phyloP scores from a whole-genome alignment of 1,140 invertebrate genomes.

The Popillia japonica region DNA sequence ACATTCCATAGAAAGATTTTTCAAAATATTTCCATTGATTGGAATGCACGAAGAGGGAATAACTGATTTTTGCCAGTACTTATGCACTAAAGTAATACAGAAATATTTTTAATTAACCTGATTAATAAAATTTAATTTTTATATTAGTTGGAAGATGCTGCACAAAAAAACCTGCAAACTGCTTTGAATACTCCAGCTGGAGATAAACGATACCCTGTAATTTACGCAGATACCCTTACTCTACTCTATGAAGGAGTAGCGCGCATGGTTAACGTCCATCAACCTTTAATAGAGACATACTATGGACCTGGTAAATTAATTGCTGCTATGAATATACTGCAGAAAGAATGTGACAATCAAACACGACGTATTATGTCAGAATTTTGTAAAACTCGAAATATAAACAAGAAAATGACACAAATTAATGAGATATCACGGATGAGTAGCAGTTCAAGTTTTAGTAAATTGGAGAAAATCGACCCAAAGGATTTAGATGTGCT shows the following conservation, averaged over 20 bases:
- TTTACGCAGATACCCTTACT: conserved; percentile 85
- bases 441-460: conserved; percentile 57
- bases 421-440: conserved; percentile 68
- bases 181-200: conserved; percentile 69
- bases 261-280: conserved; percentile 87
- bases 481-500: conserved; percentile 89
- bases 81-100: conserved; percentile 77
- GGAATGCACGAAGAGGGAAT: conserved; percentile 93
- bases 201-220: conserved; percentile 77
- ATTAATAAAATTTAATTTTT: conserved; percentile 30
- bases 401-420: conserved; percentile 72
- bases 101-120: background rate
- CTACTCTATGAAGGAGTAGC: conserved; percentile 90
- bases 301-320: conserved; percentile 87
- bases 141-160: conserved; percentile 71
- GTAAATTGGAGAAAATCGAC: conserved; percentile 71
- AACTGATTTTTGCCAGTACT: conserved; percentile 89
- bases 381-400: conserved; percentile 78
- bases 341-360: conserved; percentile 88
- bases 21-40: conserved; percentile 97
- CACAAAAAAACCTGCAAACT: conserved; percentile 76
- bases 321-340: conserved; percentile 75
- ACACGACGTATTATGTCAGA: conserved; percentile 75
- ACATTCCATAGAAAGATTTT: conserved; percentile 95
- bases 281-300: conserved; percentile 92